These are phyloP conservation scores for Tipula confusa DNA, from an alignment of 2,888 invertebrate species.

Conservation along the genomic window DNA sequence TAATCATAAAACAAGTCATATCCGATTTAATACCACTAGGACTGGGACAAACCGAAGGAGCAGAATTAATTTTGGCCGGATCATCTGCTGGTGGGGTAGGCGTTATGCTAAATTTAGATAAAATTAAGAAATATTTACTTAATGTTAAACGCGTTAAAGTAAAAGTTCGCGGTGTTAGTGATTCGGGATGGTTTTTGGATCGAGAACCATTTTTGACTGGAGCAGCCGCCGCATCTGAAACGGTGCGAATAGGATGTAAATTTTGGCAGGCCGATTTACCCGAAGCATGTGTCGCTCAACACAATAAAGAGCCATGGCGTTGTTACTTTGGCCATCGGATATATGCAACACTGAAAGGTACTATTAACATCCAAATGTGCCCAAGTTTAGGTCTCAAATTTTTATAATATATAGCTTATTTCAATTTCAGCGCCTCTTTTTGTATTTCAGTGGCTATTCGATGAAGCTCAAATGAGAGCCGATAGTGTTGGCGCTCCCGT, in stretches of 20 bases:
- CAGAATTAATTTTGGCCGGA: slow-evolving; percentile 75
- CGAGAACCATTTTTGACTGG: slow-evolving; percentile 69
- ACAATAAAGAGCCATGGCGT: slow-evolving; percentile 75
- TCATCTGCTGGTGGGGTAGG: slow-evolving; percentile 90
- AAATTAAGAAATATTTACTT: slow-evolving; percentile 67
- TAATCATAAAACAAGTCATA: slow-evolving; percentile 72
- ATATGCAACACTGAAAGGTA: slow-evolving; percentile 78
- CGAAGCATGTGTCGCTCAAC: slow-evolving; percentile 64
- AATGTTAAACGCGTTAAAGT: slow-evolving; percentile 57
- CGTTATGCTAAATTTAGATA: slow-evolving; percentile 87
- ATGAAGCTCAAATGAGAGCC: slow-evolving; percentile 89
- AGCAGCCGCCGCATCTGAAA: slow-evolving; percentile 58
- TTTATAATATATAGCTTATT: slow-evolving; percentile 27
- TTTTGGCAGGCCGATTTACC: slow-evolving; percentile 79
- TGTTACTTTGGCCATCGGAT: slow-evolving; percentile 89
- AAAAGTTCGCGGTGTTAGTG: slow-evolving; percentile 77
- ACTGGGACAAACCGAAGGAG: slow-evolving; percentile 64
- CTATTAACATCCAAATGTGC: no score
- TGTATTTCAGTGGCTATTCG: slow-evolving; percentile 92
- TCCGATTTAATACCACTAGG: slow-evolving; percentile 54
- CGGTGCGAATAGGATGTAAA: slow-evolving; percentile 69
- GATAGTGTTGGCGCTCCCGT: slow-evolving; percentile 88
- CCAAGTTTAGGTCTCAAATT: neutral
- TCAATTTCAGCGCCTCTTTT: slow-evolving; percentile 71
- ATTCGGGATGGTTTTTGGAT: slow-evolving; percentile 94